Evolutionary conservation across 2,888 invertebrate species (phyloP), one percentile per base, ranked within the genome.

Genomic region (Macropis europaea): DNA sequence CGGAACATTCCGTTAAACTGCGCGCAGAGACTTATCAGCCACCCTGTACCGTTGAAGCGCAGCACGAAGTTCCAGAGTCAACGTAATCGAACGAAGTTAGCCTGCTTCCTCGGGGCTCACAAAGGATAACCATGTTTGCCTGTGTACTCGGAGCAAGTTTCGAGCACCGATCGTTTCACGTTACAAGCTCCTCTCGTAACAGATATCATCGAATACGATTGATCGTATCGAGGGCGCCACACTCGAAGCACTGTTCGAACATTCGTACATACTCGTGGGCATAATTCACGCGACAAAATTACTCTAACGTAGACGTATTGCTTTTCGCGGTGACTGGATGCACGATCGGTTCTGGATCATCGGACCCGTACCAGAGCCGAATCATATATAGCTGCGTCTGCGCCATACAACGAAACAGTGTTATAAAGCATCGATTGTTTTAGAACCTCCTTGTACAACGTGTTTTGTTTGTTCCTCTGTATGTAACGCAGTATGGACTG

Each of bases 221-320:
- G 52, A 72, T 61, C 68, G n/a, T n/a, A 43, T 64, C 59, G 61
- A 66, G 42, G 30, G 45, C 26, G 42, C 26, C 54, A 61, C 62
- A 53, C 53, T 61, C 68, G n/a, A n/a, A 57, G 63, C 36, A 40
- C 56, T 74, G 77, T 71, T 74, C 64, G 42, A 60, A 48, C 43
- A 76, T 79, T 79, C 76, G 76, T 79, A 79, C 79, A 76, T 67
- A 57, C 43, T 34, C 36, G 45, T 72, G 68, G 66, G 66, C 53
- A 67, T 71, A 63, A 68, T n/a, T n/a, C 61, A 57, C 52, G 62
- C 43, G 56, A 45, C 40, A 59, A 73, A 71, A 70, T 78, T 77
- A 77, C 73, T 53, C 63, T 70, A 76, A 45, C 56, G n/a, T 68
- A 61, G 68, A 76, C n/a, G 63, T 77, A 78, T 75, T 77, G 78